Percentiles rank a stretch among this genome's conserved stretches.
Evolutionary conservation across 2,113 vertebrate genomes (phyloP).

Genomic region (Semnopithecus entellus): DNA sequence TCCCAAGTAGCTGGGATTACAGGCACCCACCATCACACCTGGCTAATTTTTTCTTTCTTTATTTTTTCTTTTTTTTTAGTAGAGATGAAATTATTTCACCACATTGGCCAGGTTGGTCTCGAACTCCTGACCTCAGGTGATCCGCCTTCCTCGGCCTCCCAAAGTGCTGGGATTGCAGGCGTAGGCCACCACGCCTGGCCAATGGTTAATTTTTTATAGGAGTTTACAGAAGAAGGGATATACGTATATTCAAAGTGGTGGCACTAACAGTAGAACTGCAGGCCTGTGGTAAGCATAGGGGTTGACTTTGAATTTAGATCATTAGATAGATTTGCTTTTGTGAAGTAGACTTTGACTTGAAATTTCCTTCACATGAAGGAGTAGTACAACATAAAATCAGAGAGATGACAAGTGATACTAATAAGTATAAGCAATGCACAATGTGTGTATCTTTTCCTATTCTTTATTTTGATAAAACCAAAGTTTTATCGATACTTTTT

Average conservation of each 20-base stretch:
- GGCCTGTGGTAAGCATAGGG: not conserved
- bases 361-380: not conserved
- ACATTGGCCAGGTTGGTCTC: no score
- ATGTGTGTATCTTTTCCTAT: not conserved
- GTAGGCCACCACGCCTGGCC: accelerated
- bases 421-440: not conserved
- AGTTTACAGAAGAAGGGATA: not conserved
- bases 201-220: not conserved
- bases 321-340: not conserved
- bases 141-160: no score
- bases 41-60: no score
- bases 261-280: not conserved
- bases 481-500: not conserved
- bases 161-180: no score
- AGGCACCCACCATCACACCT: no score
- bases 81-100: no score
- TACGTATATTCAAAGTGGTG: not conserved
- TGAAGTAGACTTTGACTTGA: not conserved
- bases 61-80: no score
- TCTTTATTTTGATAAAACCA: not conserved
- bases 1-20: no score
- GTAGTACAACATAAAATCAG: not conserved
- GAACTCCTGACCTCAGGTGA: no score
- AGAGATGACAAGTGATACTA: not conserved
- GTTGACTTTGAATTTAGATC: not conserved